Percentiles rank a stretch among this genome's conserved stretches.
Conservation (phyloP, 2,113 vertebrate species). For the Prunella himalayana region DNA sequence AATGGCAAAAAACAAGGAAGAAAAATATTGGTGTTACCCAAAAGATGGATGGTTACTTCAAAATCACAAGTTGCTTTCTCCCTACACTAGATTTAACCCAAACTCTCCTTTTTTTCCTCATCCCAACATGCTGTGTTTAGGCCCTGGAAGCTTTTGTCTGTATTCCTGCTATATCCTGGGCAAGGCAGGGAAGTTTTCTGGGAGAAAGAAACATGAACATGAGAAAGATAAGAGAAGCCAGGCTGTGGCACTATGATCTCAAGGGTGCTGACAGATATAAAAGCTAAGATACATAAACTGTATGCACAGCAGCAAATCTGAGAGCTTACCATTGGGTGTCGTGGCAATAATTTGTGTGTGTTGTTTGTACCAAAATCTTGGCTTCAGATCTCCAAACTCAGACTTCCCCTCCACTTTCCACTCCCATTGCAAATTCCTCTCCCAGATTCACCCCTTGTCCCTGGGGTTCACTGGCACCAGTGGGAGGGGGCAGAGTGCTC, state of each 20-base stretch:
- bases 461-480: accelerated
- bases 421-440: background rate
- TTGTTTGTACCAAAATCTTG: background rate
- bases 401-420: background rate
- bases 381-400: background rate
- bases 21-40: background rate
- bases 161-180: background rate
- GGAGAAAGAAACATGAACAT: background rate
- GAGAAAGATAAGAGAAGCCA: background rate
- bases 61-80: background rate
- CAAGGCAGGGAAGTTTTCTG: background rate
- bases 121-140: background rate
- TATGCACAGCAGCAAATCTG: background rate
- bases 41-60: background rate
- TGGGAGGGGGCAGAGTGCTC: background rate
- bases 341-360: background rate
- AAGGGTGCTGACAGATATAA: background rate
- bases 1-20: background rate
- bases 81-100: background rate
- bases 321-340: background rate
- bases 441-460: background rate
- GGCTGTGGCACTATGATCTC: background rate
- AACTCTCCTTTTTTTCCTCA: background rate
- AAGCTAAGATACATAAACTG: background rate
- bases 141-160: background rate